Conservation (phyloP, 2,797 vertebrate species). For the Myripristis murdjan region DNA sequence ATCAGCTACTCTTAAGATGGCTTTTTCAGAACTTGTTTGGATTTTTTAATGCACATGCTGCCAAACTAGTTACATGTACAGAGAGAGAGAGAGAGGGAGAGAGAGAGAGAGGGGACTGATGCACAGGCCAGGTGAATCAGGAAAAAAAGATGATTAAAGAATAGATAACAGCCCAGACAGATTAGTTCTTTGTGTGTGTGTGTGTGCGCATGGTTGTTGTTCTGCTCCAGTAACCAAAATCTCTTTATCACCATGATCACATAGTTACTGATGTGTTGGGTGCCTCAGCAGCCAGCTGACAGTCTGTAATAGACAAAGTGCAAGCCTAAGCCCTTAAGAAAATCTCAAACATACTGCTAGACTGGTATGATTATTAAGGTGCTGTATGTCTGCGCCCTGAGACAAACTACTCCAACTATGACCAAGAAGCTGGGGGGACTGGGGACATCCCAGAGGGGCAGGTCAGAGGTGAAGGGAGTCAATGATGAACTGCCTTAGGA, state of each 20-base stretch:
- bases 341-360: slow-evolving; percentile 6
- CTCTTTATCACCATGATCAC: slow-evolving; percentile 26
- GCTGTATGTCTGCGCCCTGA: not conserved
- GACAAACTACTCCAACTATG: slow-evolving; percentile 6
- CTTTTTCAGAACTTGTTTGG: slow-evolving; percentile 26
- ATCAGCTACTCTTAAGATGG: slow-evolving; percentile 10
- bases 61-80: not conserved
- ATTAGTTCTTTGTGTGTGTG: slow-evolving; percentile 35
- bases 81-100: not conserved
- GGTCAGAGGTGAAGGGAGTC: slow-evolving; percentile 9
- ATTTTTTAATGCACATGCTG: not conserved
- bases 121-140: slow-evolving; percentile 43
- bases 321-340: not conserved
- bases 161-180: slow-evolving; percentile 24
- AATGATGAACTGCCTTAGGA: not conserved
- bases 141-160: slow-evolving; percentile 41
- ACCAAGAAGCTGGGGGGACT: not conserved
- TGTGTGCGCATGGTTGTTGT: slow-evolving; percentile 6
- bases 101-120: slow-evolving; percentile 3
- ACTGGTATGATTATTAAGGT: slow-evolving; percentile 10
- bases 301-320: slow-evolving; percentile 21
- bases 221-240: slow-evolving; percentile 19
- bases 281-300: slow-evolving; percentile 6
- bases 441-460: not conserved
- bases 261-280: not conserved